Evolutionary conservation across 2,888 invertebrate species (phyloP).

Genomic region (Aspidiotus rigidus): DNA sequence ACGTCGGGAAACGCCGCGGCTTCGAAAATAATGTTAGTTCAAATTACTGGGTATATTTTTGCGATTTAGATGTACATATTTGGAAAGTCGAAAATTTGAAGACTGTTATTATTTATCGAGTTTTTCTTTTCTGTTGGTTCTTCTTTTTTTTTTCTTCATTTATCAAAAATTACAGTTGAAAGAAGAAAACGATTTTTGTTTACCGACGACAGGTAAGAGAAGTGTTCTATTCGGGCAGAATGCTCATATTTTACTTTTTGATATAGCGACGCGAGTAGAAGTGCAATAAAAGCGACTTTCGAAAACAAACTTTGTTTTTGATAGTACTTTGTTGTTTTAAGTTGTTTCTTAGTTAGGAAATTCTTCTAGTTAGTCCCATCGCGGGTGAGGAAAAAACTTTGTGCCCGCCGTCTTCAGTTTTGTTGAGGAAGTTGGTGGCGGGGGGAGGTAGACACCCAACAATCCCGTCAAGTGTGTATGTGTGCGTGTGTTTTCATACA

Average conservation of each 20-base stretch:
- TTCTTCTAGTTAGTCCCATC: slow-evolving; percentile 4
- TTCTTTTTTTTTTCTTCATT: no score
- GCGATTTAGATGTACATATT: not conserved
- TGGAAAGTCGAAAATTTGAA: slow-evolving; percentile 20
- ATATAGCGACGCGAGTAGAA: not conserved
- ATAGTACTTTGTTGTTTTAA: slow-evolving; percentile 4
- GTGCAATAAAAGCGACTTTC: slow-evolving; percentile 15
- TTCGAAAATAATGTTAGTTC: not conserved
- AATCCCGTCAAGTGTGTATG: no score
- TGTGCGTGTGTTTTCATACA: no score
- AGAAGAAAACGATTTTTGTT: no score
- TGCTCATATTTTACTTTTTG: slow-evolving; percentile 20
- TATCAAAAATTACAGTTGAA: no score
- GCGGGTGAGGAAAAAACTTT: slow-evolving; percentile 1
- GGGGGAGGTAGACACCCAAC: no score
- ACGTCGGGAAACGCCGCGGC: slow-evolving; percentile 20
- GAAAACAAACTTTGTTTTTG: slow-evolving; percentile 23
- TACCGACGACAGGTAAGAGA: no score
- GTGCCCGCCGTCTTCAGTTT: no score
- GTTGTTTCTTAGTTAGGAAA: slow-evolving; percentile 4
- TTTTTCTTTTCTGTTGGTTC: no score
- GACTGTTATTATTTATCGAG: no score
- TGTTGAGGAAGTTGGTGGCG: no score
- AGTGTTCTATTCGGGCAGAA: not conserved
- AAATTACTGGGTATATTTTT: no score